Percentiles rank a stretch among this genome's conserved stretches.
These are phyloP conservation scores for Notothenia rossii DNA, from an alignment of 2,113 vertebrate species.

Conservation along the genomic window DNA sequence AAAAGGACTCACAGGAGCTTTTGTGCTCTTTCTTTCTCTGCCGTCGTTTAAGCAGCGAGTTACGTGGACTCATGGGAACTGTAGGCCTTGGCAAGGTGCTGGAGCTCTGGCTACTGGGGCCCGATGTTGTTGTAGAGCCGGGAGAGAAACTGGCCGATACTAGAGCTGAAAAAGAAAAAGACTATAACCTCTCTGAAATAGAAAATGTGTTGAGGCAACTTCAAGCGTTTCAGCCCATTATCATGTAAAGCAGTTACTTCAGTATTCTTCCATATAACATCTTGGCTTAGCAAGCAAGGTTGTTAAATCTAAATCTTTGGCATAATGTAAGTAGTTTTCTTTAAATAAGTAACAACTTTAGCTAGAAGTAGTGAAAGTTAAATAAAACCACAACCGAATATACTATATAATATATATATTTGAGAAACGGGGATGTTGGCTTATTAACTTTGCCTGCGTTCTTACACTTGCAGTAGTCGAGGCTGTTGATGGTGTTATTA, in stretches of 20 bases:
- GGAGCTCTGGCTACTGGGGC: conserved; percentile 90
- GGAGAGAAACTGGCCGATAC: conserved; percentile 94
- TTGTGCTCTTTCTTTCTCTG: conserved; percentile 94
- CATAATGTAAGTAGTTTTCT: neutral
- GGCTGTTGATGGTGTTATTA: conserved; percentile 77
- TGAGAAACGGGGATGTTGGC: no score
- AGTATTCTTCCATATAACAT: neutral
- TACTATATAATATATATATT: no score
- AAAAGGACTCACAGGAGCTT: conserved; percentile 88
- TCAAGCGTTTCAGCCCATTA: neutral
- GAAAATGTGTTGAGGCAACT: neutral
- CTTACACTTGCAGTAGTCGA: conserved; percentile 82
- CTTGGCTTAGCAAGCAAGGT: neutral
- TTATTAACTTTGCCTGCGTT: neutral
- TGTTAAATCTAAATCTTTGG: neutral
- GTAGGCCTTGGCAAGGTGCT: conserved; percentile 90
- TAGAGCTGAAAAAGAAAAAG: conserved; percentile 81
- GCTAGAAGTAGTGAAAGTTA: no score
- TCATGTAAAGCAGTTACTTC: neutral
- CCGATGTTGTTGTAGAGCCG: conserved; percentile 87
- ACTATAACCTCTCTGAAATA: neutral
- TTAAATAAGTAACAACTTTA: no score
- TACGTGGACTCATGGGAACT: conserved; percentile 93
- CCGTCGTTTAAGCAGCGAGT: conserved; percentile 91
- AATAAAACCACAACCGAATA: no score